Conservation (phyloP, 2,888 invertebrate species). For the Oxytorus armatus region DNA sequence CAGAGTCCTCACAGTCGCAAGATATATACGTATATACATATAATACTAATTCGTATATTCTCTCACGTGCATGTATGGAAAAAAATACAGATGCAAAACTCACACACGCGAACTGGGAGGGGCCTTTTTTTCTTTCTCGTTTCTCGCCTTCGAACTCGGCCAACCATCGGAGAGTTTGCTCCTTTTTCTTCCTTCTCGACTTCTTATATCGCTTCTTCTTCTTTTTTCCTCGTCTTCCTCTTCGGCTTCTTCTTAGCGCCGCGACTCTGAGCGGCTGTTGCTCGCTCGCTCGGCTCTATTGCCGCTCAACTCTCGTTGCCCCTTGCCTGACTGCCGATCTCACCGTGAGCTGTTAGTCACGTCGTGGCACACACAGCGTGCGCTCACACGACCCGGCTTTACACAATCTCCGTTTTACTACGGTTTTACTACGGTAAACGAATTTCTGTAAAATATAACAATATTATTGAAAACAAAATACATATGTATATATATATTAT, state of each 20-base stretch:
- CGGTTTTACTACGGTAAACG: background rate
- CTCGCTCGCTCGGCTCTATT: constrained; percentile 56
- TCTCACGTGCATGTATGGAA: background rate
- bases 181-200: constrained; percentile 22
- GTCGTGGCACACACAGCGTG: constrained; percentile 71
- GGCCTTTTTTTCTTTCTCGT: constrained; percentile 44
- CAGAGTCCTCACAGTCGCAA: constrained; percentile 15
- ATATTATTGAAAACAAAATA: background rate
- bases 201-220: constrained; percentile 40
- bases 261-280: constrained; percentile 32
- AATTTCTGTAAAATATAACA: constrained; percentile 11
- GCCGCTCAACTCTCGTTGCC: constrained; percentile 59
- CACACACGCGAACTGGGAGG: constrained; percentile 18
- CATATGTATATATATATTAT: background rate
- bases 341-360: constrained; percentile 70
- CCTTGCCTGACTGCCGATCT: constrained; percentile 68
- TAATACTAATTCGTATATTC: background rate
- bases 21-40: background rate
- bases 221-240: constrained; percentile 29
- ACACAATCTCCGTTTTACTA: constrained; percentile 8
- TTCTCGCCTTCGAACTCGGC: constrained; percentile 63
- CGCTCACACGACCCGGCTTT: constrained; percentile 57
- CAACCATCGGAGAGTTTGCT: constrained; percentile 53
- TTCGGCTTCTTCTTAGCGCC: constrained; percentile 64
- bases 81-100: constrained; percentile 38